These are phyloP conservation scores for Archivesica marissinica DNA, from an alignment of 1,140 invertebrate genomes.

Conservation along the genomic window DNA sequence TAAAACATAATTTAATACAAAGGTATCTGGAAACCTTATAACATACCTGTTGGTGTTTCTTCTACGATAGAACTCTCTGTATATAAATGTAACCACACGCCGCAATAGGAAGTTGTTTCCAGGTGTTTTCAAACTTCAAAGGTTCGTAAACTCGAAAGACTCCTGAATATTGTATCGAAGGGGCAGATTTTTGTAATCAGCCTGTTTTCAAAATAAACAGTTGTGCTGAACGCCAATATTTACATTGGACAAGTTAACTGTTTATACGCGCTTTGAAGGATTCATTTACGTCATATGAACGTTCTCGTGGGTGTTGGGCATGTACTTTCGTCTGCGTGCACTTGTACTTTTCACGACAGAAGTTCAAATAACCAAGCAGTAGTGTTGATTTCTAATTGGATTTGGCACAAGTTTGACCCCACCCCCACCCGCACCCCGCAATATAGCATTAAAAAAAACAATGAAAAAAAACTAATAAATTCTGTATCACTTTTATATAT, in stretches of 20 bases:
- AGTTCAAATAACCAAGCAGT: no score
- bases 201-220: conserved; percentile 60
- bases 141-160: neutral
- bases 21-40: no score
- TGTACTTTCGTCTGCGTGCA: neutral
- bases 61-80: neutral
- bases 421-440: no score
- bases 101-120: neutral
- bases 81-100: conserved; percentile 9
- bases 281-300: neutral
- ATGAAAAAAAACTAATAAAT: no score
- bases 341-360: no score
- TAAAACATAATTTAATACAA: no score
- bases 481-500: no score
- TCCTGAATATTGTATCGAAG: conserved; percentile 28
- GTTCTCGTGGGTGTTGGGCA: neutral
- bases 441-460: no score
- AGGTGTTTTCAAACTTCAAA: conserved; percentile 36
- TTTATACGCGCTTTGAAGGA: conserved; percentile 18
- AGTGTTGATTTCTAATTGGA: no score
- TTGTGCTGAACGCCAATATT: conserved; percentile 25
- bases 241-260: conserved; percentile 42
- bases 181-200: conserved; percentile 36
- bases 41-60: neutral
- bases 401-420: no score